Percentiles rank a stretch among this genome's conserved stretches.
Evolutionary conservation across 2,113 vertebrate genomes (phyloP).

Genomic region (Cryptoleucopteryx plumbea): DNA sequence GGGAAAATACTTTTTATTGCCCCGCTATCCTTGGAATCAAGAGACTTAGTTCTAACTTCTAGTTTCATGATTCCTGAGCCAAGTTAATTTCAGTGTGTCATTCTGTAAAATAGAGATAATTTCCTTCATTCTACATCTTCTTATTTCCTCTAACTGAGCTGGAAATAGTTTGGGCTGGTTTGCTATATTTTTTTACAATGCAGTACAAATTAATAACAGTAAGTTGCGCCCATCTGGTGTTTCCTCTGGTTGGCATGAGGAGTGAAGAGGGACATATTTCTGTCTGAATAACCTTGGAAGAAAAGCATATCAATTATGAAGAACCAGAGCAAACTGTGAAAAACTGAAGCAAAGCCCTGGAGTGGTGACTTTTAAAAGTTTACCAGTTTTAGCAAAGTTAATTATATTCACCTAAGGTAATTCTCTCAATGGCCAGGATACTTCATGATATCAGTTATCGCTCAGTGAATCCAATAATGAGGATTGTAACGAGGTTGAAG

Average conservation of each 20-base stretch:
- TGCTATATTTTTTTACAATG: background rate
- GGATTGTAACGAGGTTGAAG: background rate
- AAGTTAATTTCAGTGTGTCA: background rate
- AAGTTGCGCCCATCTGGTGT: slow-evolving; percentile 13
- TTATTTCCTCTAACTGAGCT: background rate
- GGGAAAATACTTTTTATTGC: background rate
- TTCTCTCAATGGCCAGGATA: background rate
- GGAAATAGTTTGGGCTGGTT: background rate
- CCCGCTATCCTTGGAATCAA: background rate
- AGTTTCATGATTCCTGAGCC: background rate
- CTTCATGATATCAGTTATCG: background rate
- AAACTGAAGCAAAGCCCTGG: background rate
- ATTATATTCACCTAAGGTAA: background rate
- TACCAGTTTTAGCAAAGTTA: background rate
- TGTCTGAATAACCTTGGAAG: slow-evolving; percentile 30
- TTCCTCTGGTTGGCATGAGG: slow-evolving; percentile 9
- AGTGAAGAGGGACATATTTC: background rate
- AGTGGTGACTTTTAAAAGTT: background rate
- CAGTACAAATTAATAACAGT: slow-evolving; percentile 36
- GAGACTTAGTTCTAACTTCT: background rate
- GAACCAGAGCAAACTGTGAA: slow-evolving; percentile 29
- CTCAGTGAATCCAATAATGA: background rate
- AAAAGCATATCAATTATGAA: slow-evolving; percentile 43
- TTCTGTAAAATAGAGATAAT: background rate
- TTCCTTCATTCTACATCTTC: background rate